phyloP scores from a whole-genome alignment of 92 coral and sea anemone genomes.

The Nematostella vectensis region DNA sequence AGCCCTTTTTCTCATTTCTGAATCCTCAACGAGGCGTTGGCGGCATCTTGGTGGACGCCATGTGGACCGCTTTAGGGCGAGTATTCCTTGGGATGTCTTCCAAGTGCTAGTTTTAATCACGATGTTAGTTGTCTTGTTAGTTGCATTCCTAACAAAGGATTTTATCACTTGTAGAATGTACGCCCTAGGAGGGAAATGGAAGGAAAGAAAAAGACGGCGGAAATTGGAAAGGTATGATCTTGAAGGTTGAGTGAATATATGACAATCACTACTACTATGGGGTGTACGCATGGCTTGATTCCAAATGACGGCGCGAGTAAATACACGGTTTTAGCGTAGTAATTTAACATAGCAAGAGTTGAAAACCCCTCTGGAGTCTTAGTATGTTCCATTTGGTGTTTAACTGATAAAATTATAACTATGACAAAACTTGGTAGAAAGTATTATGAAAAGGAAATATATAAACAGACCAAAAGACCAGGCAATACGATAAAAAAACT shows the following conservation, averaged over 20 bases:
- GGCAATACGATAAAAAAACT: no score
- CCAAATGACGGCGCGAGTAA: not conserved
- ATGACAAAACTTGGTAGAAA: no score
- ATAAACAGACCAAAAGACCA: no score
- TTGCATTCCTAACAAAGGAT: conserved; percentile 24
- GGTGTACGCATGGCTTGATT: conserved; percentile 30
- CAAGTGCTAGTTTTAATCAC: conserved; percentile 22
- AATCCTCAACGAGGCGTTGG: not conserved
- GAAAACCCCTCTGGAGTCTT: no score
- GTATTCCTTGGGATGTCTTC: conserved; percentile 22
- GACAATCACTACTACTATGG: conserved; percentile 16
- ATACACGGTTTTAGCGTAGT: no score
- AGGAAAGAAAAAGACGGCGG: conserved; percentile 34
- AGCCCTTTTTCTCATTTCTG: not conserved
- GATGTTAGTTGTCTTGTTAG: not conserved
- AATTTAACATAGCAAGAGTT: no score
- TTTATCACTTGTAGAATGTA: conserved; percentile 32
- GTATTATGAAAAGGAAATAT: no score
- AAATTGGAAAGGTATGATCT: conserved; percentile 41
- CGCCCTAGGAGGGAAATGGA: conserved; percentile 50
- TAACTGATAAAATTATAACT: no score
- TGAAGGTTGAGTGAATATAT: conserved; percentile 17
- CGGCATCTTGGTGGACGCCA: not conserved
- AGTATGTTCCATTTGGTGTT: no score
- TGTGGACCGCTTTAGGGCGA: conserved; percentile 74